A percentile compares a stretch with the other conserved stretches of the same genome.
phyloP scores from a whole-genome alignment of 2,113 vertebrate species.

The Notiomystis cincta region DNA sequence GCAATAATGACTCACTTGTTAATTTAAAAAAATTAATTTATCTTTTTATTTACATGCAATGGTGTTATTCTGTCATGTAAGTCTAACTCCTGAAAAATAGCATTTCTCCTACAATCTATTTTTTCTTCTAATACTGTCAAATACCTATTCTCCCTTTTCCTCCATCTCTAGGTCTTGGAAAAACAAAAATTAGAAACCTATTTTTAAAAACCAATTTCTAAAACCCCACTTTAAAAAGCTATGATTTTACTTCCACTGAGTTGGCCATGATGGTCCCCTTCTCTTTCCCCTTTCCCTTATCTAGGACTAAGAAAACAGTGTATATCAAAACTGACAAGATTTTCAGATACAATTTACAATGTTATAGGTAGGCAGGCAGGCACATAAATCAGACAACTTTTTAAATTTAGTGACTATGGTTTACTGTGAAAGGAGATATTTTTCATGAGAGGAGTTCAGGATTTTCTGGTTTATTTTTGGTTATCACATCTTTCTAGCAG shows the following conservation, averaged over 20 bases:
- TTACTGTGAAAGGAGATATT: not conserved
- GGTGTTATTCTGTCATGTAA: not conserved
- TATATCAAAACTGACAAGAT: not conserved
- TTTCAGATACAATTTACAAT: not conserved
- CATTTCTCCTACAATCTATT: not conserved
- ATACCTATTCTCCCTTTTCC: not conserved
- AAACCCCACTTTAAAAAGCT: not conserved
- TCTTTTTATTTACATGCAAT: not conserved
- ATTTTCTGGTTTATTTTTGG: slow-evolving; percentile 40
- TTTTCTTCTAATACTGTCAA: not conserved
- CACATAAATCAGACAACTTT: not conserved
- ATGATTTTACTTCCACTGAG: not conserved
- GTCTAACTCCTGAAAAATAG: not conserved
- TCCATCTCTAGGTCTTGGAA: not conserved
- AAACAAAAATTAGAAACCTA: not conserved
- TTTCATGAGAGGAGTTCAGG: not conserved
- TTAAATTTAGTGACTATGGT: not conserved
- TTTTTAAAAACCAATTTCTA: not conserved
- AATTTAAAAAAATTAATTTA: not conserved
- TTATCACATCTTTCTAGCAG: not conserved
- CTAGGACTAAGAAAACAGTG: not conserved
- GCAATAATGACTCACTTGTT: not conserved
- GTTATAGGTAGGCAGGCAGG: not conserved
- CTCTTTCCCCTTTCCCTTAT: not conserved
- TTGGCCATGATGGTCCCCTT: not conserved